phyloP scores from a whole-genome alignment of 2,888 invertebrate species.

The Stomorhina lunata region DNA sequence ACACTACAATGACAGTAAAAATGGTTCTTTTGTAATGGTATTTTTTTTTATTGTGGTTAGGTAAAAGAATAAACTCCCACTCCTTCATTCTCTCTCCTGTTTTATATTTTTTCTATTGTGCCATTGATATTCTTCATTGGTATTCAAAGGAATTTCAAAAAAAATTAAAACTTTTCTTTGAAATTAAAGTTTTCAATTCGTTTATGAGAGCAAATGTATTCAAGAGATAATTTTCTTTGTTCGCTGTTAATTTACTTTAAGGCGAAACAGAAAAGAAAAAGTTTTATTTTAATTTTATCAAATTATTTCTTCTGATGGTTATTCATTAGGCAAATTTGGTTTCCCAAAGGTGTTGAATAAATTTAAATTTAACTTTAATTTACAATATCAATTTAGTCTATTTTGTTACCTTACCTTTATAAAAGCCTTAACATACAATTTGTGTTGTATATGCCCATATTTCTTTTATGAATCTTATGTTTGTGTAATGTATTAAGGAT shows the following conservation, averaged over 20 bases:
- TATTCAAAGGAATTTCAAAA: neutral
- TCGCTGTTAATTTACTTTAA: neutral
- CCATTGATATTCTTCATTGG: slow-evolving; percentile 7
- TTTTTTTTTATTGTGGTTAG: neutral
- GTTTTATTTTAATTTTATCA: neutral
- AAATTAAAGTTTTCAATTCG: neutral
- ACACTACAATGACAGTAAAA: neutral
- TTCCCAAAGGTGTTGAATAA: neutral
- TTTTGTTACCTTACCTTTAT: neutral
- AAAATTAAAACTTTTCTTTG: neutral
- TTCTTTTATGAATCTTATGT: too few species aligned
- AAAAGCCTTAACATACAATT: neutral
- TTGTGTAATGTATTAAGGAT: too few species aligned
- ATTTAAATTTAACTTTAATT: neutral
- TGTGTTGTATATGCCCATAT: neutral
- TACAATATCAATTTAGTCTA: neutral
- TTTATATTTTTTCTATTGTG: too few species aligned
- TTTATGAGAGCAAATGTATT: neutral
- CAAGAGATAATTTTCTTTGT: neutral
- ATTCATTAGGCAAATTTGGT: neutral
- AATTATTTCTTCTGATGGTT: slow-evolving; percentile 16
- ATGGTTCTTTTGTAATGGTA: neutral
- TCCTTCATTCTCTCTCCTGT: too few species aligned
- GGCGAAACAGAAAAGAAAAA: neutral
- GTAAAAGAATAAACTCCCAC: too few species aligned